These are phyloP conservation scores for Galeopsomyia nigrocyanea DNA, from an alignment of 2,888 invertebrate genomes.

Conservation along the genomic window DNA sequence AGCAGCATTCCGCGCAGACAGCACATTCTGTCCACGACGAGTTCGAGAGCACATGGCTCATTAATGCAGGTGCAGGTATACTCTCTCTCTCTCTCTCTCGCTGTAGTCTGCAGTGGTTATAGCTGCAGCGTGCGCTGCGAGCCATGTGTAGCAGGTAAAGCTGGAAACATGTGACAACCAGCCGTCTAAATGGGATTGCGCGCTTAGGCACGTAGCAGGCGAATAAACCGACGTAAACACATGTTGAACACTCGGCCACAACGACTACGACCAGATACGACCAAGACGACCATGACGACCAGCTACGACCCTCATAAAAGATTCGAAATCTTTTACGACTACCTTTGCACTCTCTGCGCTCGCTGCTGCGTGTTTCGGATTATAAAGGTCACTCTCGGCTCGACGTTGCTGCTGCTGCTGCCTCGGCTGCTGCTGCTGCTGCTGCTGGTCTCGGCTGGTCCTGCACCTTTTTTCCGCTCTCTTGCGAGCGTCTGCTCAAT, in stretches of 20 bases:
- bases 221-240: constrained; percentile 54
- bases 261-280: background rate
- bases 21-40: background rate
- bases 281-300: background rate
- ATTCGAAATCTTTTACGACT: constrained; percentile 40
- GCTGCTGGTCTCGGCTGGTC: background rate
- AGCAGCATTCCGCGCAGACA: background rate
- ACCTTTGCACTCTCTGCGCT: background rate
- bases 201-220: constrained; percentile 52
- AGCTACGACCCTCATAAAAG: constrained; percentile 33
- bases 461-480: background rate
- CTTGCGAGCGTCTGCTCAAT: too few relatives aligned
- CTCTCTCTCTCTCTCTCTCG: background rate
- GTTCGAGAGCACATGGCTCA: constrained; percentile 43
- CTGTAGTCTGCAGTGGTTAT: too few relatives aligned
- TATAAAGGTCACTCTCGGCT: constrained; percentile 42
- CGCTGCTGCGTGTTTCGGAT: constrained; percentile 20
- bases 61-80: constrained; percentile 59
- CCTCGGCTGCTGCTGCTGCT: background rate
- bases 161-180: constrained; percentile 60
- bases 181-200: constrained; percentile 47
- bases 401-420: constrained; percentile 2
- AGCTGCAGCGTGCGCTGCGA: background rate
- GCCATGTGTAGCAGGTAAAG: constrained; percentile 59
- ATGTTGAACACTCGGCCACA: constrained; percentile 50